A percentile compares a stretch with the other conserved stretches of the same genome.
Evolutionary conservation across 2,888 invertebrate species (phyloP).

Genomic region (Nemapogon koenigi): DNA sequence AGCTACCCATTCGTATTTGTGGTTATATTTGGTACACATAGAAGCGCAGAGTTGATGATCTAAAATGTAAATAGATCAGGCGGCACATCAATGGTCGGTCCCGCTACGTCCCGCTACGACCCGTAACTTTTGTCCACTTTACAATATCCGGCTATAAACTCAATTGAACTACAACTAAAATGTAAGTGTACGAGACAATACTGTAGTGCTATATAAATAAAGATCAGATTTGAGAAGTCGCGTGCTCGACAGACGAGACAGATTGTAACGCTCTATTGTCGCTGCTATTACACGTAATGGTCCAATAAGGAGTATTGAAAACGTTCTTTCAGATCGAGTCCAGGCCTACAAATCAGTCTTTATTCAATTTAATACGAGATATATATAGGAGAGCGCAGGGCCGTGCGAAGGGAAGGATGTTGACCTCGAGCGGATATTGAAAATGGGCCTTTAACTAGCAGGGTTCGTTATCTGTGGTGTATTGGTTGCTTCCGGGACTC

Average conservation of each 20-base stretch:
- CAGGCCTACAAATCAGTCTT: constrained; percentile 45
- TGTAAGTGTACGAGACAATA: constrained; percentile 22
- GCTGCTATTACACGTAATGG: constrained; percentile 53
- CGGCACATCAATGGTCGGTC: no score
- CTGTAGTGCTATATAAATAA: constrained; percentile 21
- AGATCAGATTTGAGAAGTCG: background rate
- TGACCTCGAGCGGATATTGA: constrained; percentile 55
- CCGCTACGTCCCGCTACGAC: background rate
- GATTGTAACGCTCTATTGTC: constrained; percentile 60
- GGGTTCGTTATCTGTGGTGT: constrained; percentile 42
- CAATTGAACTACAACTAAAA: constrained; percentile 37
- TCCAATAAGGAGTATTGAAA: constrained; percentile 57
- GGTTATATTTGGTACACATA: no score
- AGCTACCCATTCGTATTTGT: no score
- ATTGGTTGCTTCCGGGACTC: no score
- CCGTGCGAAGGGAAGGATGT: constrained; percentile 44
- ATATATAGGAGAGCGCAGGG: constrained; percentile 25
- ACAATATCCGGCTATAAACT: constrained; percentile 60
- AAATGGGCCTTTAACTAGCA: constrained; percentile 49
- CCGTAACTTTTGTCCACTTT: constrained; percentile 36
- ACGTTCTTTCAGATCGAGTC: constrained; percentile 37
- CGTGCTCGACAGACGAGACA: constrained; percentile 29
- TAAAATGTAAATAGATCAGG: no score
- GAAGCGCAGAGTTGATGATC: no score
- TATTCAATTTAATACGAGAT: constrained; percentile 40